phyloP scores from a whole-genome alignment of 2,888 invertebrate species.

The Sepioteuthis lessoniana region DNA sequence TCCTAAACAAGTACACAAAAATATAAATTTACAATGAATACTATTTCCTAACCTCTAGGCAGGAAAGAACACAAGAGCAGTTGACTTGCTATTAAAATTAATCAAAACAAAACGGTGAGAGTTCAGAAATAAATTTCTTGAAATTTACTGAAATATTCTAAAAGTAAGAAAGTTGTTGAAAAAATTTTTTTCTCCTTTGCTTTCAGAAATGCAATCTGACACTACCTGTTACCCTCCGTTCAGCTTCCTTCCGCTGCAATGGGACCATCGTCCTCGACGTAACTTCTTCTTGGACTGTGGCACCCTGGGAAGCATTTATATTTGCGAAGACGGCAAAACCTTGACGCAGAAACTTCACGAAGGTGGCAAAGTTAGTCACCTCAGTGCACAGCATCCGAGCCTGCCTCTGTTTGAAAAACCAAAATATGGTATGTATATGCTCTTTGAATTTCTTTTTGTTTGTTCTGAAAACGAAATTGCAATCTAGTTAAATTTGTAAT shows the following conservation, averaged over 20 bases:
- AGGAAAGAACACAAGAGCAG: too few species aligned
- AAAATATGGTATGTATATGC: not conserved
- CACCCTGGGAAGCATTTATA: not conserved
- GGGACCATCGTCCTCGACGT: not conserved
- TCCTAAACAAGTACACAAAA: too few species aligned
- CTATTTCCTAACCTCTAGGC: too few species aligned
- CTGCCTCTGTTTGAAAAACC: constrained; percentile 39
- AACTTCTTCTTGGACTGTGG: constrained; percentile 1
- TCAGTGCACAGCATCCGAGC: not conserved
- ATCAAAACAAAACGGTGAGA: too few species aligned
- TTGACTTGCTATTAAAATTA: too few species aligned
- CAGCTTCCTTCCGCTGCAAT: not conserved
- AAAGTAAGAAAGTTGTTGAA: too few species aligned
- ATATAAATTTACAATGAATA: too few species aligned
- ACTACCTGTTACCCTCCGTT: not conserved
- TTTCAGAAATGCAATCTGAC: not conserved
- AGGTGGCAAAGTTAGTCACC: not conserved
- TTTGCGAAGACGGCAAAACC: not conserved
- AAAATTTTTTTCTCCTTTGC: not conserved
- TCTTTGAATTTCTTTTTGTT: not conserved
- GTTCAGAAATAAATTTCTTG: too few species aligned
- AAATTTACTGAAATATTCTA: not conserved
- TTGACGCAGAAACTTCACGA: not conserved
- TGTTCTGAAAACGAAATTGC: too few species aligned
- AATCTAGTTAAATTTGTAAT: too few species aligned